Conservation (phyloP, 2,113 vertebrate species). For the Psittacus erithacus region DNA sequence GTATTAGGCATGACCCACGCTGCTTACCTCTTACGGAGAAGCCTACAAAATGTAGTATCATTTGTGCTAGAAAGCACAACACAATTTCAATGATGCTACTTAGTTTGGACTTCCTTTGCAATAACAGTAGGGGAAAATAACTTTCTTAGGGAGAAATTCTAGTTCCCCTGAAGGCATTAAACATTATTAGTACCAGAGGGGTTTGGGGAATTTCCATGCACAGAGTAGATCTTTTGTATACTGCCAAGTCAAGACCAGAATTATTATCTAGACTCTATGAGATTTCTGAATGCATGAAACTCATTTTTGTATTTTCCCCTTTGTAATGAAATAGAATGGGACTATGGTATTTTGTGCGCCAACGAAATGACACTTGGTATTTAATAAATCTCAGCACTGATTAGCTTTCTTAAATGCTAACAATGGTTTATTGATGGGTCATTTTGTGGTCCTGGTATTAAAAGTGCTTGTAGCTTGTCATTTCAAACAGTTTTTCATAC, state of each 20-base stretch:
- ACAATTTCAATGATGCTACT: background rate
- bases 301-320: background rate
- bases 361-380: background rate
- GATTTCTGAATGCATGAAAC: background rate
- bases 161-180: background rate
- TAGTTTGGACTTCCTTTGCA: background rate
- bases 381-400: background rate
- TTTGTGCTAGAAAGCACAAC: background rate
- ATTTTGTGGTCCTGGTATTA: background rate
- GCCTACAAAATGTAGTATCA: background rate
- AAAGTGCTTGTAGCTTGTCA: background rate
- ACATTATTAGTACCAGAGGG: background rate
- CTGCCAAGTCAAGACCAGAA: background rate
- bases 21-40: background rate
- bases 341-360: background rate
- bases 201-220: background rate
- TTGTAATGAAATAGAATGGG: background rate
- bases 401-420: background rate
- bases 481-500: conserved; percentile 5
- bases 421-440: background rate
- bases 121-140: background rate
- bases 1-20: background rate
- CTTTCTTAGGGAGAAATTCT: background rate
- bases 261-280: background rate
- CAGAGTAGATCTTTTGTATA: background rate